phyloP scores from a whole-genome alignment of 2,113 vertebrate genomes.

The Apteryx owenii region DNA sequence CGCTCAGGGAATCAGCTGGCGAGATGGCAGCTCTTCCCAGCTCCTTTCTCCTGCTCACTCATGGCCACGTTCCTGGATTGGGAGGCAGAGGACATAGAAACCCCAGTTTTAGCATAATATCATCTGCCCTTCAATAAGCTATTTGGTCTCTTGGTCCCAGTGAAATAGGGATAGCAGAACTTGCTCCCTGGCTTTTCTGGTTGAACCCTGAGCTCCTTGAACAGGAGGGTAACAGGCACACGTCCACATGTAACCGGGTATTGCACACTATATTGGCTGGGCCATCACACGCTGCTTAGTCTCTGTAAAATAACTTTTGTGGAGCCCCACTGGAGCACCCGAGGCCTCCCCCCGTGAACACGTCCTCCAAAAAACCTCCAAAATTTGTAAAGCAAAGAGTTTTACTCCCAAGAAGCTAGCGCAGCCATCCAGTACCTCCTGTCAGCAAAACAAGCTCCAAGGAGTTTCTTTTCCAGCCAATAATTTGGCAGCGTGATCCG shows the following conservation, averaged over 20 bases:
- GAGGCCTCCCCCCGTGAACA: neutral
- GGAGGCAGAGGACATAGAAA: neutral
- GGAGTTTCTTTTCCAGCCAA: neutral
- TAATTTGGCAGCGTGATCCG: fast-evolving
- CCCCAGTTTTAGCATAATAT: fast-evolving
- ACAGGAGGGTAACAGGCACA: neutral
- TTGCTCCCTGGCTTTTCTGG: neutral
- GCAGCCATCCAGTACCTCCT: neutral
- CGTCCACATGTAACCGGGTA: neutral
- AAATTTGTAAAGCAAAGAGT: neutral
- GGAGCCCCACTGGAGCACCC: neutral
- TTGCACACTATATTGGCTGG: fast-evolving
- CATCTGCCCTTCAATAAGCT: neutral
- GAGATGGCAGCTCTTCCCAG: neutral
- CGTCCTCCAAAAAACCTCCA: neutral
- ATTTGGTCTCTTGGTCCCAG: neutral
- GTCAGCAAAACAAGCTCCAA: neutral
- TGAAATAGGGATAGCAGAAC: neutral
- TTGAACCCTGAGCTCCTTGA: neutral
- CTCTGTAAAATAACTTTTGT: neutral
- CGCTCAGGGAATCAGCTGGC: neutral
- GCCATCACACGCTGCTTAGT: neutral
- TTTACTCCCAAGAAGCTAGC: fast-evolving
- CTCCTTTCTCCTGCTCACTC: neutral
- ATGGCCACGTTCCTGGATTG: neutral